Evolutionary conservation across 2,888 invertebrate species (phyloP).

Genomic region (Trisateles emortualis): DNA sequence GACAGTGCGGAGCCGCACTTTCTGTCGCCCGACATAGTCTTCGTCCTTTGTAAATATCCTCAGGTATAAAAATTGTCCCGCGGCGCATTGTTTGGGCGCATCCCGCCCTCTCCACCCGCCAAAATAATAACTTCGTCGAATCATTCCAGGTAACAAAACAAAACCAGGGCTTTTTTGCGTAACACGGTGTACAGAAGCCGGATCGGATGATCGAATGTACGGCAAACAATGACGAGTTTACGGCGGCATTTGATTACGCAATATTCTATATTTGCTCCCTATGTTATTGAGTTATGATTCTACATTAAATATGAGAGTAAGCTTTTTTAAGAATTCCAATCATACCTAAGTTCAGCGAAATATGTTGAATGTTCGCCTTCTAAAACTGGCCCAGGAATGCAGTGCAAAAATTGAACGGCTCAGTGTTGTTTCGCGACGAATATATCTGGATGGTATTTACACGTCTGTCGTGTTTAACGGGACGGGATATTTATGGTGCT

Average conservation of each 20-base stretch:
- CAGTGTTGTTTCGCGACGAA: constrained; percentile 56
- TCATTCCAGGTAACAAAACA: constrained; percentile 78
- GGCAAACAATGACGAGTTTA: constrained; percentile 70
- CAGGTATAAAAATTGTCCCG: constrained; percentile 80
- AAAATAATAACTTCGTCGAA: constrained; percentile 71
- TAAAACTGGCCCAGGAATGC: constrained; percentile 45
- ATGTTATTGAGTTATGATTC: constrained; percentile 4
- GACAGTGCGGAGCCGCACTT: constrained; percentile 76
- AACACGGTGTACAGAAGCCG: constrained; percentile 71
- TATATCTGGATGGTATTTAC: constrained; percentile 55
- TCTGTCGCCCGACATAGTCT: constrained; percentile 42
- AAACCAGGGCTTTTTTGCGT: constrained; percentile 74
- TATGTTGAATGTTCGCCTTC: constrained; percentile 45
- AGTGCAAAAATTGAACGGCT: constrained; percentile 42
- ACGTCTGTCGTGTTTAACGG: constrained; percentile 60
- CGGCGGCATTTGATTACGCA: constrained; percentile 65
- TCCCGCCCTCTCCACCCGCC: constrained; percentile 74
- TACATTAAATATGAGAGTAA: constrained; percentile 12
- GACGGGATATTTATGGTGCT: constrained; percentile 78
- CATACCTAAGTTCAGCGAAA: constrained; percentile 21
- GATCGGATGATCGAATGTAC: constrained; percentile 68
- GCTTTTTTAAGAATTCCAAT: constrained; percentile 16
- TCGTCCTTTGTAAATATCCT: constrained; percentile 76
- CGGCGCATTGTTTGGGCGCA: constrained; percentile 65
- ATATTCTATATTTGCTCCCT: constrained; percentile 50